Percentiles rank a stretch among this genome's conserved stretches.
Conservation (phyloP, 2,888 invertebrate genomes). For the Calliphora vomitoria region DNA sequence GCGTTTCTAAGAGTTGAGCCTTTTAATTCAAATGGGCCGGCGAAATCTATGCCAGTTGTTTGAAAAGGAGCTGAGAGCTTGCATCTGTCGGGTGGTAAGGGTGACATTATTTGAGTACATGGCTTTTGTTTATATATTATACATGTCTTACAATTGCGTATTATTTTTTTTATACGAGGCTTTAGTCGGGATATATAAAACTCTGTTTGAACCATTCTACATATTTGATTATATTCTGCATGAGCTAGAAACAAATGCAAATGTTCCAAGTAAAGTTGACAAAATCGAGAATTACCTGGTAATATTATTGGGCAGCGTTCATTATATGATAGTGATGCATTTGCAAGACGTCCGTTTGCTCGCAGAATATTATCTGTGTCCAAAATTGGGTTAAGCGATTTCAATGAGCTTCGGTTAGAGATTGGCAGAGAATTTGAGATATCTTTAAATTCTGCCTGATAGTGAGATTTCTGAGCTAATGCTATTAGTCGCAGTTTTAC, state of each 20-base stretch:
- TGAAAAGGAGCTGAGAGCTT: constrained; percentile 4
- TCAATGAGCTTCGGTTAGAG: neutral
- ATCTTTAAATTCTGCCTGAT: neutral
- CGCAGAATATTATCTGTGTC: neutral
- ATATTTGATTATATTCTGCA: constrained; percentile 31
- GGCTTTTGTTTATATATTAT: constrained; percentile 12
- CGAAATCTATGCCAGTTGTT: constrained; percentile 36
- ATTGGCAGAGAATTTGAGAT: neutral
- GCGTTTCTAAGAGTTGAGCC: neutral
- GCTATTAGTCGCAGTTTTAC: neutral
- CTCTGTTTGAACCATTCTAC: constrained; percentile 24
- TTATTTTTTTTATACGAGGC: neutral
- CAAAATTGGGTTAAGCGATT: neutral
- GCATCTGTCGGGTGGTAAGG: constrained; percentile 28
- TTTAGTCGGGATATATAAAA: constrained; percentile 1
- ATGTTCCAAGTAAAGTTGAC: constrained; percentile 6
- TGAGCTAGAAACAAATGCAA: constrained; percentile 20
- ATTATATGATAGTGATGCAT: no score
- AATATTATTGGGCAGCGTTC: constrained; percentile 38
- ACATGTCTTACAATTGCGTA: constrained; percentile 30
- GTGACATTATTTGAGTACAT: constrained; percentile 35
- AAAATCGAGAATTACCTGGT: constrained; percentile 27
- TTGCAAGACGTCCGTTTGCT: neutral
- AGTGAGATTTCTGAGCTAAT: neutral
- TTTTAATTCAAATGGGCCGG: constrained; percentile 28